phyloP scores from a whole-genome alignment of 2,888 invertebrate species.

The Leucoma salicis region DNA sequence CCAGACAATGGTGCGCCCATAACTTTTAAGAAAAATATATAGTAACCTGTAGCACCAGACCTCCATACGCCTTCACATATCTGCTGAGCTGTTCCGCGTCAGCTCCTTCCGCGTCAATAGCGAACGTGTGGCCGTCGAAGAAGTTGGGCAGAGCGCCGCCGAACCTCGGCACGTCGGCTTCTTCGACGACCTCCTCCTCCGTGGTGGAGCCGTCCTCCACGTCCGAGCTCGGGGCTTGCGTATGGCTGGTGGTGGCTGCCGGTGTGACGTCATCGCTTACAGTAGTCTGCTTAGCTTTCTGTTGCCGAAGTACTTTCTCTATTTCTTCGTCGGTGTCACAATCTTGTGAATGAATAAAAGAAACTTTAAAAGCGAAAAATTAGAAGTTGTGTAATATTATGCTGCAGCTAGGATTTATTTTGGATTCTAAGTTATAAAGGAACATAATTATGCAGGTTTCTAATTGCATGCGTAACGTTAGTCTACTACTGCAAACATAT shows the following conservation, averaged over 20 bases:
- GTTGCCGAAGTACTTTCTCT: slow-evolving; percentile 60
- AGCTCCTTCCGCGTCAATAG: slow-evolving; percentile 42
- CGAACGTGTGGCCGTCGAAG: slow-evolving; percentile 74
- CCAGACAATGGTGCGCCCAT: too few relatives aligned
- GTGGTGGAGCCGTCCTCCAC: slow-evolving; percentile 24
- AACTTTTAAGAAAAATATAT: background rate
- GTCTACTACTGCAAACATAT: background rate
- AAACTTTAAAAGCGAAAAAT: too few relatives aligned
- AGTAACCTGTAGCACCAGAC: slow-evolving; percentile 59
- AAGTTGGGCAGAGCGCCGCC: slow-evolving; percentile 44
- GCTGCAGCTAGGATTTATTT: too few relatives aligned
- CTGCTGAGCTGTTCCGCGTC: slow-evolving; percentile 51
- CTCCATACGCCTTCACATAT: slow-evolving; percentile 85
- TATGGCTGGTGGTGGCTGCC: background rate
- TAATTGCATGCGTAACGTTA: too few relatives aligned
- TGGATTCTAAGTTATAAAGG: too few relatives aligned
- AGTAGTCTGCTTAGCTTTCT: slow-evolving; percentile 26
- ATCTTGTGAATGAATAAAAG: background rate
- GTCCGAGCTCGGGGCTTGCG: background rate
- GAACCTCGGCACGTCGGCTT: background rate
- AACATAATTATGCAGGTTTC: too few relatives aligned
- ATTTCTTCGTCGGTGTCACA: slow-evolving; percentile 85
- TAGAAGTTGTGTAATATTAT: too few relatives aligned
- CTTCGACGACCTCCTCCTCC: slow-evolving; percentile 13
- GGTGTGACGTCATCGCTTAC: background rate